phyloP scores from a whole-genome alignment of 92 coral and sea anemone genomes.

The Diadumene lineata region DNA sequence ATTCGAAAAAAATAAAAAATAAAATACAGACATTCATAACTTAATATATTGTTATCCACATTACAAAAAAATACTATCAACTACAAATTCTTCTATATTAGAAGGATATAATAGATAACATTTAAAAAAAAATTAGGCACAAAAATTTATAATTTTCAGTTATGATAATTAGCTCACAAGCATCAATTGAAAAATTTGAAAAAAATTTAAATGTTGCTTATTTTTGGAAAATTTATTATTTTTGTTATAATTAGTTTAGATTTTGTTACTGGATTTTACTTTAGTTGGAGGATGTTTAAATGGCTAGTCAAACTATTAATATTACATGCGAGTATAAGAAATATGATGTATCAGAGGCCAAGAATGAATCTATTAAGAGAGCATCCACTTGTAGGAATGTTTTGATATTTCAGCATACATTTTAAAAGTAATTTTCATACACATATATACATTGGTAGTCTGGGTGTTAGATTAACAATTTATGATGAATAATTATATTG shows the following conservation, averaged over 20 bases:
- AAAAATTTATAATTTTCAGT: not conserved
- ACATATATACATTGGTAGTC: no score
- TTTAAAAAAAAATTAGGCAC: conserved; percentile 2
- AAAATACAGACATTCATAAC: not conserved
- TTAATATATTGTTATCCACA: not conserved
- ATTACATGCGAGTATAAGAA: no score
- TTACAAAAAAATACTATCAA: no score
- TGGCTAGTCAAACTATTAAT: no score
- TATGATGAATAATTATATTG: no score
- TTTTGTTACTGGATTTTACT: not conserved
- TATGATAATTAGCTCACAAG: not conserved
- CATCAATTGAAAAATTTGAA: not conserved
- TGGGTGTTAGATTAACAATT: no score
- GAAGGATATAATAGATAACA: conserved; percentile 25
- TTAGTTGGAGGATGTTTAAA: not conserved
- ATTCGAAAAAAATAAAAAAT: no score
- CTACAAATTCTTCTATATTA: conserved; percentile 25
- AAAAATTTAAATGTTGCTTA: conserved; percentile 1
- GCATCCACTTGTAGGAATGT: no score
- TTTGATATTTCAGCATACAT: no score
- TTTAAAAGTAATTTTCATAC: no score
- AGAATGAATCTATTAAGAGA: no score
- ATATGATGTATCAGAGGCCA: no score
- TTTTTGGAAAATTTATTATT: conserved; percentile 4
- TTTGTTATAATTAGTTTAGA: not conserved